Conservation (phyloP, 1,140 invertebrate species). For the Drosophila varians region DNA sequence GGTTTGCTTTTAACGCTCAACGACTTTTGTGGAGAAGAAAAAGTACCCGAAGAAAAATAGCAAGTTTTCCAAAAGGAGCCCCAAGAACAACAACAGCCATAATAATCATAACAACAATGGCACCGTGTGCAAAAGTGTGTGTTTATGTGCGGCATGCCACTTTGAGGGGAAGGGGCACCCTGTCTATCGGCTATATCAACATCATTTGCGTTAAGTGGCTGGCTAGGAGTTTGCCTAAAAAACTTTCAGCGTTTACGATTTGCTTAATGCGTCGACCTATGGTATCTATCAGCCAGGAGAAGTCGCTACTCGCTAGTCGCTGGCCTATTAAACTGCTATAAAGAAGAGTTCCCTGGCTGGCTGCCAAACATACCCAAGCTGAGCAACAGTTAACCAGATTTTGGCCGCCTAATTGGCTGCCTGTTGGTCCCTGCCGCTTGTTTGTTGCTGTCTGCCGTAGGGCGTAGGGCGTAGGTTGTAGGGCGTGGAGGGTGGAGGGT, state of each 20-base stretch:
- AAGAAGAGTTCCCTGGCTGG: slow-evolving; percentile 44
- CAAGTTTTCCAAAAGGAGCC: slow-evolving; percentile 34
- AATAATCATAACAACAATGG: slow-evolving; percentile 43
- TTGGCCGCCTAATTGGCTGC: slow-evolving; percentile 68
- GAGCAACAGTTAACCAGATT: slow-evolving; percentile 56
- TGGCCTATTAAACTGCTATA: slow-evolving; percentile 75
- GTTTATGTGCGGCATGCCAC: slow-evolving; percentile 27
- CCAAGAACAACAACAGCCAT: slow-evolving; percentile 31
- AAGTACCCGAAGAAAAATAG: slow-evolving; percentile 67
- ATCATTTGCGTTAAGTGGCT: slow-evolving; percentile 78
- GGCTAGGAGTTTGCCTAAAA: slow-evolving; percentile 61
- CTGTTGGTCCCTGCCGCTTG: slow-evolving; percentile 18
- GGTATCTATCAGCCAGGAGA: slow-evolving; percentile 17
- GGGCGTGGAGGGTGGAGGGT: too few species aligned
- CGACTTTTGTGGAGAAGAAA: slow-evolving; percentile 52
- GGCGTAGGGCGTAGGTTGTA: background rate
- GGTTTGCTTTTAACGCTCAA: slow-evolving; percentile 76
- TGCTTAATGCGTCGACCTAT: slow-evolving; percentile 57
- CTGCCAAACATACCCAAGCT: slow-evolving; percentile 33
- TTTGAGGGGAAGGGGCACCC: slow-evolving; percentile 1
- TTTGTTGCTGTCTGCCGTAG: slow-evolving; percentile 50
- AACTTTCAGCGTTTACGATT: slow-evolving; percentile 54
- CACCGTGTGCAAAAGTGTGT: slow-evolving; percentile 63
- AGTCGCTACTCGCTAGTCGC: background rate
- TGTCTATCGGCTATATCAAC: slow-evolving; percentile 68